phyloP scores from a whole-genome alignment of 35 echinoderm and acorn worm genomes.

The Apostichopus japonicus region DNA sequence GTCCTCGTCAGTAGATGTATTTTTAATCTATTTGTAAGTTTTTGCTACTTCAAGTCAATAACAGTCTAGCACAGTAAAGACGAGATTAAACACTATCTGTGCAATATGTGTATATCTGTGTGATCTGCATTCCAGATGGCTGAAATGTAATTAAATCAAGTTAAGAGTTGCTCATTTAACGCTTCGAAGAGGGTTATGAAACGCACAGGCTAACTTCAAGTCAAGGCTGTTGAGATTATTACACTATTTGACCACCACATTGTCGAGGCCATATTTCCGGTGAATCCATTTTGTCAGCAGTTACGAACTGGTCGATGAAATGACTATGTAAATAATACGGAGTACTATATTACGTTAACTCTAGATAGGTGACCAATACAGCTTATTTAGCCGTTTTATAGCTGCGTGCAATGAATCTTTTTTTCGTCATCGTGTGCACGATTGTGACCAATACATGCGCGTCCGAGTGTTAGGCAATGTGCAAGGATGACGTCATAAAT shows the following conservation, averaged over 20 bases:
- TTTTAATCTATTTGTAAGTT: too few species aligned
- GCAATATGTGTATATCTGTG: too few species aligned
- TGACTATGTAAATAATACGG: neutral
- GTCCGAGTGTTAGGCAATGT: neutral
- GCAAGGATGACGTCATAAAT: neutral
- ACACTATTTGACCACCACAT: neutral
- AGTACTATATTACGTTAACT: too few species aligned
- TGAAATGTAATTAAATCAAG: neutral
- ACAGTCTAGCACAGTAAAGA: too few species aligned
- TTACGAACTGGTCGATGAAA: neutral
- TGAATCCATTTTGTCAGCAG: neutral
- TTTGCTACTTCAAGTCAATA: too few species aligned
- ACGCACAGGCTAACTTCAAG: neutral
- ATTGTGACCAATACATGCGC: neutral
- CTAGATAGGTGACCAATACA: neutral
- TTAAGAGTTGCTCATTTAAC: neutral
- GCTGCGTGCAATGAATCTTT: too few species aligned
- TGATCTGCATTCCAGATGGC: neutral
- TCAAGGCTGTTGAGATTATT: neutral
- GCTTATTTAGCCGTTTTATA: neutral
- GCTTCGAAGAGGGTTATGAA: slow-evolving; percentile 9
- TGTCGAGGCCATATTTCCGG: neutral
- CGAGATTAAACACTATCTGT: too few species aligned
- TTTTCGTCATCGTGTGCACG: neutral
- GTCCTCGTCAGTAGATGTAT: too few species aligned